Evolutionary conservation across 2,888 invertebrate species (phyloP).

Genomic region (Bruchidius siliquastri): DNA sequence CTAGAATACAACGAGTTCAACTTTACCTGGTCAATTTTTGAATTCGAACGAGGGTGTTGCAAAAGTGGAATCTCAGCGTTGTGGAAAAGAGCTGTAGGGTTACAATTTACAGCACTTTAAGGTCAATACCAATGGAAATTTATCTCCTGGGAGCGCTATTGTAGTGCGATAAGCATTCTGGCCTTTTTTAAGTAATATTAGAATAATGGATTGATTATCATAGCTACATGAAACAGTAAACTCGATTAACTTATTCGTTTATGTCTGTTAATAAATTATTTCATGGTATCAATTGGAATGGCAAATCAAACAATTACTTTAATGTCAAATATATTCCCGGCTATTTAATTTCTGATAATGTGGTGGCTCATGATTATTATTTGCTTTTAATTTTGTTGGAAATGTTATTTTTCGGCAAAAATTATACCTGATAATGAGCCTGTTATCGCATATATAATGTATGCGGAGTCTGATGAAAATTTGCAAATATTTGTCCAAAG

Average conservation of each 20-base stretch:
- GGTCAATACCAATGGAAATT: too few species aligned
- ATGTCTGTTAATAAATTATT: background rate
- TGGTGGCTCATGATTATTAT: background rate
- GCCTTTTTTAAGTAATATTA: too few species aligned
- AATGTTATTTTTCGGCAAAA: background rate
- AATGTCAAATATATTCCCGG: background rate
- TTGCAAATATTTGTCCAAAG: background rate
- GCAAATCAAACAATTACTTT: background rate
- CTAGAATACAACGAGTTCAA: too few species aligned
- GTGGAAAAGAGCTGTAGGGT: too few species aligned
- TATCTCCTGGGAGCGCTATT: too few species aligned
- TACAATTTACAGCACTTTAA: too few species aligned
- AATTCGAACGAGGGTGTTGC: too few species aligned
- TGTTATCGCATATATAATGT: background rate
- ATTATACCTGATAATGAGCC: background rate
- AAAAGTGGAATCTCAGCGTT: too few species aligned
- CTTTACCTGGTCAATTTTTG: too few species aligned
- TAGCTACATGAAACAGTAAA: too few species aligned
- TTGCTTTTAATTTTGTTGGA: background rate
- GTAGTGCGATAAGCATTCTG: too few species aligned
- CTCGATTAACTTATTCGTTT: background rate
- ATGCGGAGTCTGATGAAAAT: background rate
- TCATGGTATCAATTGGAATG: background rate
- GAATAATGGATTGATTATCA: too few species aligned
- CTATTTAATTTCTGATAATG: background rate